Evolutionary conservation across 2,888 invertebrate species (phyloP), one percentile per base, ranked within the genome.

Genomic region (Coecobrya sp.): DNA sequence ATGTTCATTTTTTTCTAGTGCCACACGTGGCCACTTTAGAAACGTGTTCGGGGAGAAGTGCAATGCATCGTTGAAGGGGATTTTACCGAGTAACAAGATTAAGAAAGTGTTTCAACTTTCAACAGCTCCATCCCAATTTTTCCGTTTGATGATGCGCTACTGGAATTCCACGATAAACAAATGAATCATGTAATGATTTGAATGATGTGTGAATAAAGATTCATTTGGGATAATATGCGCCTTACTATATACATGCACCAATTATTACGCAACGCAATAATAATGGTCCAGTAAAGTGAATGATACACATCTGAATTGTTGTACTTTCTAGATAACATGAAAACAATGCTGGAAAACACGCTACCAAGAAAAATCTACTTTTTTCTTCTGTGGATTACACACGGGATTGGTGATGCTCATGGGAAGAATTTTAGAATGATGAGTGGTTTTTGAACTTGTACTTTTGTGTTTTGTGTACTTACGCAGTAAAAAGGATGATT

Each of bases 151-250:
- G n/a, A 4, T 19, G 1, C 1, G 19, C 73, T 73, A 73, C 73
- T 73, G 73, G 73, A 73, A 45, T 73, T 42, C 73, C 73, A 73
- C 42, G 42, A 73, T 19, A 42, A 65, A 65, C 10, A 25, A 22
- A 65, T 65, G 65, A 59, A 65, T 65, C 65, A 65, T 65, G 65
- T 65, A 27, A 65, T 65, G 25, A 49, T n/a, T n/a, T n/a, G 49
- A 11, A 49, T 49, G 49, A 49, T 13, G 49, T 49, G 49, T 49
- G 13, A 10, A 49, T n/a, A 49, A 36, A 10, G 52, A 52, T 52
- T 52, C 52, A 16, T 10, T 52, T 59, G 13, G 59, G 49, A 49
- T 49, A 7, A 11, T 49, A 49, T 10, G 49, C n/a, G n/a, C n/a
- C 10, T 13, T 13, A 13, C 49, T 10, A 13, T 10, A 49, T 11